These are phyloP conservation scores for Tichodroma muraria DNA, from an alignment of 2,113 vertebrate genomes.

Conservation along the genomic window DNA sequence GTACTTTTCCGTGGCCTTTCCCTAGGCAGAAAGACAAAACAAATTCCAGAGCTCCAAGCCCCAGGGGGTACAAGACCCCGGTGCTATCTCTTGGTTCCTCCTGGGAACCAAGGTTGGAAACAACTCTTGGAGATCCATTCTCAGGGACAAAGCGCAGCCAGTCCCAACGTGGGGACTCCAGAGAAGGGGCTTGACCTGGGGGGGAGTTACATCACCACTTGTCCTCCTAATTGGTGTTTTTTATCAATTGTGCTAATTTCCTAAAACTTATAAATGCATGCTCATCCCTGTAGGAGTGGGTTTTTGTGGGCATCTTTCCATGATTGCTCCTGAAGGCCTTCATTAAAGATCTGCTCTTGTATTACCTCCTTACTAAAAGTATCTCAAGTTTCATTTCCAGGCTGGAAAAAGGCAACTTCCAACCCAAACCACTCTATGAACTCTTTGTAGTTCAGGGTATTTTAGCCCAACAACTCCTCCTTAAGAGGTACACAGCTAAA, in stretches of 20 bases:
- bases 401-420: background rate
- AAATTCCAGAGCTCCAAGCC: background rate
- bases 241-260: background rate
- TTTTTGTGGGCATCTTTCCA: background rate
- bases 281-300: no score
- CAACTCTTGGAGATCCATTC: background rate
- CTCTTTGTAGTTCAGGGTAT: background rate
- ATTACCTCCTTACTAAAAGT: background rate
- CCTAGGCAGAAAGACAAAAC: background rate
- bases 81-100: background rate
- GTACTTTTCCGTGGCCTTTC: background rate
- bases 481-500: background rate
- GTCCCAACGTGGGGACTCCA: background rate
- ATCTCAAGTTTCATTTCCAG: background rate
- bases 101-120: background rate
- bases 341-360: background rate
- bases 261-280: background rate
- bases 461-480: background rate
- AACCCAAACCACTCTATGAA: background rate
- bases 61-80: background rate
- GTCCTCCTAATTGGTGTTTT: background rate
- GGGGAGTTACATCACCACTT: background rate
- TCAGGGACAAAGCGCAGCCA: background rate
- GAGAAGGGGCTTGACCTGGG: background rate
- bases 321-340: background rate